phyloP scores from a whole-genome alignment of 2,797 vertebrate genomes.

The Hirundo rustica region DNA sequence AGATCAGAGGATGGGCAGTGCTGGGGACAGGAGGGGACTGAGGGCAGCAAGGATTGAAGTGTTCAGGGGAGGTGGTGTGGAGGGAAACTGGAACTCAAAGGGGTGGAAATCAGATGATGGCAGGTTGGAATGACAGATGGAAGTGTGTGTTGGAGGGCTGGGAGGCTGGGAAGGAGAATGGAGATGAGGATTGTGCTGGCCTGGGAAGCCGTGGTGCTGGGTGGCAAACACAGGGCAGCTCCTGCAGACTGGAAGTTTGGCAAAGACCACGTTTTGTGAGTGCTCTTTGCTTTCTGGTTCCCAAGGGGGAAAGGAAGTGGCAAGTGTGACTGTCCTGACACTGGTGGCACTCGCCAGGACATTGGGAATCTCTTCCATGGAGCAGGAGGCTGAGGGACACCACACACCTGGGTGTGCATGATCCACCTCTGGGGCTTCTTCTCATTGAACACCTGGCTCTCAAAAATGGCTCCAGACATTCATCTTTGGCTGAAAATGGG shows the following conservation, averaged over 20 bases:
- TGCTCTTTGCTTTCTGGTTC: not conserved
- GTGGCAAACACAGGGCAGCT: not conserved
- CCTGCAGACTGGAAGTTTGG: not conserved
- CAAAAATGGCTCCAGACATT: not conserved
- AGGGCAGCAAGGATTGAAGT: not conserved
- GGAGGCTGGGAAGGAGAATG: not conserved
- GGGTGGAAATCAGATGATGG: not conserved
- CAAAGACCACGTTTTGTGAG: accelerated
- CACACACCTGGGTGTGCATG: too few species aligned
- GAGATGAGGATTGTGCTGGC: not conserved
- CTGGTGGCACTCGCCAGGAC: not conserved
- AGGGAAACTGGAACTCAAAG: not conserved
- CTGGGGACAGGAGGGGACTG: not conserved
- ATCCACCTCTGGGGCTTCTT: not conserved
- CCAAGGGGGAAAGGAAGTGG: not conserved
- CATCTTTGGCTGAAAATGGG: not conserved
- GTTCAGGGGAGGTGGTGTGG: not conserved
- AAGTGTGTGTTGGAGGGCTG: not conserved
- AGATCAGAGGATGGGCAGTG: not conserved
- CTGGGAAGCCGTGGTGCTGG: accelerated
- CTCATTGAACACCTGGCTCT: not conserved
- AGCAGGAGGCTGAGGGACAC: not conserved
- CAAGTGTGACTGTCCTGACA: not conserved
- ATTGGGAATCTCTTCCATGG: not conserved
- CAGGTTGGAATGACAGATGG: not conserved